Percentiles rank a stretch among this genome's conserved stretches.
These are phyloP conservation scores for Nibea coibor DNA, from an alignment of 2,113 vertebrate genomes.

Conservation along the genomic window DNA sequence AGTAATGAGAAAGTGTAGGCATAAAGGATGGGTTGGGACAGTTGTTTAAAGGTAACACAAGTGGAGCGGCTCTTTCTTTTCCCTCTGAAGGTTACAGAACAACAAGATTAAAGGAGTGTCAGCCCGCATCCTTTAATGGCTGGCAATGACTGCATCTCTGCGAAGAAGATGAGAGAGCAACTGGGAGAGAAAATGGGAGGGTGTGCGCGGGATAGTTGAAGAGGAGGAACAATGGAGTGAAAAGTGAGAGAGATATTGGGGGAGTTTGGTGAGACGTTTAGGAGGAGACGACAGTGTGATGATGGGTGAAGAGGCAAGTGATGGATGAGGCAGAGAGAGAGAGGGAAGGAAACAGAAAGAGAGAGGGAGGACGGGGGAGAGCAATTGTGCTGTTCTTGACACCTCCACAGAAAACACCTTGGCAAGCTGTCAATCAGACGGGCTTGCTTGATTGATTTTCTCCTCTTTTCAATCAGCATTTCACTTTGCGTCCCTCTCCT, in stretches of 20 bases:
- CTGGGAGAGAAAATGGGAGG: conserved; percentile 39
- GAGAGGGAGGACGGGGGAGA: conserved; percentile 59
- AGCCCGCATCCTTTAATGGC: conserved; percentile 74
- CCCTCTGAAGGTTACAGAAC: conserved; percentile 78
- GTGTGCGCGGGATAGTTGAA: conserved; percentile 41
- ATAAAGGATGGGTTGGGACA: conserved; percentile 52
- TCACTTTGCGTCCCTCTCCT: conserved; percentile 69
- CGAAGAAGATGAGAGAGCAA: conserved; percentile 56
- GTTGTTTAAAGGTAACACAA: conserved; percentile 69
- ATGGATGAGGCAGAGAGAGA: conserved; percentile 73
- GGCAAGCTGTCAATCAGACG: conserved; percentile 83
- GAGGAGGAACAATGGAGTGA: conserved; percentile 66
- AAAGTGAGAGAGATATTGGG: conserved; percentile 65
- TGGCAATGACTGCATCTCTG: conserved; percentile 65
- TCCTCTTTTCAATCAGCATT: conserved; percentile 84
- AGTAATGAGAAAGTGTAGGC: conserved; percentile 46
- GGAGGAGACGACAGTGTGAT: conserved; percentile 78
- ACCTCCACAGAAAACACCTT: conserved; percentile 84
- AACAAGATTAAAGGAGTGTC: conserved; percentile 84
- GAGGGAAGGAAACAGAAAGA: conserved; percentile 39
- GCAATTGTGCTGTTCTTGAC: conserved; percentile 83
- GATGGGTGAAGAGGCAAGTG: conserved; percentile 80
- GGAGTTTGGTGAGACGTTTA: conserved; percentile 76
- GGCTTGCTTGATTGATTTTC: conserved; percentile 83
- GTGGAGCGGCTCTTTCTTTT: conserved; percentile 56